Conservation (phyloP, 1,140 invertebrate genomes). For the Penaeus indicus region DNA sequence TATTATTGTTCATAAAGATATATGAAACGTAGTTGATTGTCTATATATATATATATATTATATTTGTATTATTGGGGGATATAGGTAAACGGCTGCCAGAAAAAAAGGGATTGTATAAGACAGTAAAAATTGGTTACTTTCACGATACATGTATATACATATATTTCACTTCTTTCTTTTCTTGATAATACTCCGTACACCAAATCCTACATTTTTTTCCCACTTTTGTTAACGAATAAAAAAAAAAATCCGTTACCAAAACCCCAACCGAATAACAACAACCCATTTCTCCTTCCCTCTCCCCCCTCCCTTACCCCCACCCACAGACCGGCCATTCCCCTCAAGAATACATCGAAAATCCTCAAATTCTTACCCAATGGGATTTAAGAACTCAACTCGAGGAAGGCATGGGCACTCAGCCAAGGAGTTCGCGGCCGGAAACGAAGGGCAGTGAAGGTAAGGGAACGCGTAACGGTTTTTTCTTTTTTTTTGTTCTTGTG, state of each 20-base stretch:
- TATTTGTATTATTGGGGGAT: no score
- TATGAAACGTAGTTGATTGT: no score
- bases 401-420: conserved; percentile 66
- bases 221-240: no score
- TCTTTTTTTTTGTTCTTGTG: neutral
- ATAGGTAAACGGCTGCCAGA: neutral
- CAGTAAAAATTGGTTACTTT: no score
- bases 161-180: no score
- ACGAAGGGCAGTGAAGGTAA: conserved; percentile 56
- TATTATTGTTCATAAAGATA: no score
- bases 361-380: conserved; percentile 78
- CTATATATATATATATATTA: no score
- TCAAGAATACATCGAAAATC: conserved; percentile 81
- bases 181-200: no score
- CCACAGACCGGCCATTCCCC: conserved; percentile 81
- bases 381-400: conserved; percentile 80
- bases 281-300: no score
- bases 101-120: neutral
- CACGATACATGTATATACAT: neutral
- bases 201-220: no score
- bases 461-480: neutral
- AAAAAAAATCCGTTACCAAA: no score
- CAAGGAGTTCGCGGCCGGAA: neutral
- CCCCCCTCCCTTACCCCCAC: neutral
- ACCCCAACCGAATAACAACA: no score